Evolutionary conservation across 2,888 invertebrate species (phyloP).

Genomic region (Apamea anceps): DNA sequence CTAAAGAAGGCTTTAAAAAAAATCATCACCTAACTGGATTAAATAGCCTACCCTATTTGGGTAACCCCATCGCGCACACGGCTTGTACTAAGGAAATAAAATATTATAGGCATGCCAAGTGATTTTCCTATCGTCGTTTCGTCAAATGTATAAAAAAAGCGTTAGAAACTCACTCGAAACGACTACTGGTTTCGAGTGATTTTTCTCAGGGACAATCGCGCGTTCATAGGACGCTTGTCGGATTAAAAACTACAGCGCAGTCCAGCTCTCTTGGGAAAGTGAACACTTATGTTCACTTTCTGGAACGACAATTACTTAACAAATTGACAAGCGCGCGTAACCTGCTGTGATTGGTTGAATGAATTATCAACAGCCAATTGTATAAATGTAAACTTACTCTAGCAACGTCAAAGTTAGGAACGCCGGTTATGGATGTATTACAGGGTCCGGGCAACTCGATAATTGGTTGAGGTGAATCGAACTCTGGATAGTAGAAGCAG

Average conservation of each 20-base stretch:
- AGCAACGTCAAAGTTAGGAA: constrained; percentile 73
- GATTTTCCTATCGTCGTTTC: too few species aligned
- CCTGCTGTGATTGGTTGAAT: neutral
- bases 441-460: constrained; percentile 79
- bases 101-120: too few species aligned
- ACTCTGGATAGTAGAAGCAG: constrained; percentile 84
- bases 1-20: neutral
- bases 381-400: constrained; percentile 13
- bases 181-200: neutral
- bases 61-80: neutral
- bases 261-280: neutral
- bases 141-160: too few species aligned
- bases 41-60: neutral
- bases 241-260: neutral
- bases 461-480: constrained; percentile 64
- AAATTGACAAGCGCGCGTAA: too few species aligned
- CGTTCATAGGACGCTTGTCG: neutral
- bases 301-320: neutral
- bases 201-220: neutral
- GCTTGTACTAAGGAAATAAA: neutral
- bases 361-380: neutral
- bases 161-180: too few species aligned
- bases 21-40: neutral
- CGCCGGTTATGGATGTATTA: constrained; percentile 72
- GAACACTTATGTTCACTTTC: neutral